phyloP scores from a whole-genome alignment of 1,140 invertebrate genomes.

The Lasioglossum baleicum region DNA sequence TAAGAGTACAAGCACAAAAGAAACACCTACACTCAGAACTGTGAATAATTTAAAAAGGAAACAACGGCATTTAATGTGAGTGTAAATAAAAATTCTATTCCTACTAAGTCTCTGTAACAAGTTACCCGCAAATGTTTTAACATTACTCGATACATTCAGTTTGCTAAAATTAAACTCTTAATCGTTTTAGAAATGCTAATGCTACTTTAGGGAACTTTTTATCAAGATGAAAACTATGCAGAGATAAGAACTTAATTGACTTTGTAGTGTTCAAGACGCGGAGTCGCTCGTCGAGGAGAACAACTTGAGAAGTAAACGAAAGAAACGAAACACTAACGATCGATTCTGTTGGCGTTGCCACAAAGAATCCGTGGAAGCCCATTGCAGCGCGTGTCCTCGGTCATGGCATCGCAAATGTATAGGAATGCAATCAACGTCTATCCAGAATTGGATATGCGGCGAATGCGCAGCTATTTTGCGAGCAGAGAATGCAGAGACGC shows the following conservation, averaged over 20 bases:
- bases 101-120: not conserved
- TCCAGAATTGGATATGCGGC: constrained; percentile 90
- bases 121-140: not conserved
- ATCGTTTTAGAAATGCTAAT: not conserved
- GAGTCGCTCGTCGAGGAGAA: constrained; percentile 34
- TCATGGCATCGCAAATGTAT: constrained; percentile 91
- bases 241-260: not conserved
- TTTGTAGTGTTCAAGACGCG: constrained; percentile 31
- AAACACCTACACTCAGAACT: constrained; percentile 16
- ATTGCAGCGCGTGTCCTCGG: constrained; percentile 91
- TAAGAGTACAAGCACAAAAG: constrained; percentile 21
- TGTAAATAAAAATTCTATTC: not conserved
- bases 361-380: constrained; percentile 83
- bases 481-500: constrained; percentile 88
- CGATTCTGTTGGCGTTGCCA: constrained; percentile 95
- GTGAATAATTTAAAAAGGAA: constrained; percentile 56
- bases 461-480: constrained; percentile 90
- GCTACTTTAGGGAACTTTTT: not conserved
- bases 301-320: constrained; percentile 44
- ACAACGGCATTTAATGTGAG: constrained; percentile 57
- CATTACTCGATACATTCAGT: not conserved
- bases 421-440: constrained; percentile 78
- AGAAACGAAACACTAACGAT: constrained; percentile 81
- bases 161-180: not conserved
- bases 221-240: not conserved